Conservation (phyloP, 2,888 invertebrate species). For the Molanna angustata region DNA sequence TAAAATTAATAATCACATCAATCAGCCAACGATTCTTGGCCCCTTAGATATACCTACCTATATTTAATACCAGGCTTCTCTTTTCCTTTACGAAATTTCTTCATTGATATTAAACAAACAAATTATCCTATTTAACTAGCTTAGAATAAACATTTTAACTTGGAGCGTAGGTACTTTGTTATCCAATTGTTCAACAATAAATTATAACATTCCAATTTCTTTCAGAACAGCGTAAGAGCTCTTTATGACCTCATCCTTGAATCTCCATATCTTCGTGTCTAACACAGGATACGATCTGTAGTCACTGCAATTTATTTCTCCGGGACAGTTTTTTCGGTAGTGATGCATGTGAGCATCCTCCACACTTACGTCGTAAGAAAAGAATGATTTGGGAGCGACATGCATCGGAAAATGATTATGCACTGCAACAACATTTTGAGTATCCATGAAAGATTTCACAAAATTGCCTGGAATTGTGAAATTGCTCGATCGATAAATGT, state of each 20-base stretch:
- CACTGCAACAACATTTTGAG: neutral
- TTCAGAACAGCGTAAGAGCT: slow-evolving; percentile 66
- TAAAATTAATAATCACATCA: no score
- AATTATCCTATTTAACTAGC: no score
- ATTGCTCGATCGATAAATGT: slow-evolving; percentile 84
- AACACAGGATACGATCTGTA: slow-evolving; percentile 74
- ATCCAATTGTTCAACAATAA: no score
- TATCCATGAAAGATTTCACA: slow-evolving; percentile 78
- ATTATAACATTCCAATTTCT: slow-evolving; percentile 35
- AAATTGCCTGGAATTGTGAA: slow-evolving; percentile 91
- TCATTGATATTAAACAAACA: no score
- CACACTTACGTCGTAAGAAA: neutral
- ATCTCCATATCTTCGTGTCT: slow-evolving; percentile 86
- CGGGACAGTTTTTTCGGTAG: neutral
- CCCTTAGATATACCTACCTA: no score
- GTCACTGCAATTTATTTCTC: slow-evolving; percentile 66
- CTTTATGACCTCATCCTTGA: slow-evolving; percentile 70
- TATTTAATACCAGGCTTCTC: no score
- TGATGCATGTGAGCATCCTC: slow-evolving; percentile 4
- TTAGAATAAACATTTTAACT: no score
- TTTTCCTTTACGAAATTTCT: no score
- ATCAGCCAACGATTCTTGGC: no score
- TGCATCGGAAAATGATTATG: slow-evolving; percentile 1
- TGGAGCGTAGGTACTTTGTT: no score
- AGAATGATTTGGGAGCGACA: neutral